These are phyloP conservation scores for Xenopus laevis DNA, from an alignment of 2,113 vertebrate species.

Conservation along the genomic window DNA sequence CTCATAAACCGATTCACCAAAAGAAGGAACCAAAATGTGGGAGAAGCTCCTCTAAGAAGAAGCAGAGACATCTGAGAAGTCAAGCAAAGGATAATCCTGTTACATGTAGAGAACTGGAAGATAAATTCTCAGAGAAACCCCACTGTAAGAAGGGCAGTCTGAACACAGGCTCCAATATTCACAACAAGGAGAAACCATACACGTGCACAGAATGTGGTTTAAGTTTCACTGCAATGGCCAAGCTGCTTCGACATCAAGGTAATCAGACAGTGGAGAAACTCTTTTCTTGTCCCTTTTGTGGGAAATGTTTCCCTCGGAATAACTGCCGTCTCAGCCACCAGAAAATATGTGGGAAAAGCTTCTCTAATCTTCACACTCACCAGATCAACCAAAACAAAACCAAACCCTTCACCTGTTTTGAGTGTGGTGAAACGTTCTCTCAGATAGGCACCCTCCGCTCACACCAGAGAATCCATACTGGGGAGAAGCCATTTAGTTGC, in stretches of 20 bases:
- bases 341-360: not conserved
- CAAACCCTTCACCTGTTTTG: too few relatives aligned
- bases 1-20: constrained; percentile 52
- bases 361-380: not conserved
- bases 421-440: not conserved
- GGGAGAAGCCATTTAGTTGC: constrained; percentile 58
- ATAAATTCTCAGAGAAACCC: too few relatives aligned
- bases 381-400: too few relatives aligned
- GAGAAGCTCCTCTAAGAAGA: too few relatives aligned
- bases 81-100: constrained; percentile 52
- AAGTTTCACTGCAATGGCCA: constrained; percentile 54
- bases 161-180: too few relatives aligned
- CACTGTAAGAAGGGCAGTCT: too few relatives aligned
- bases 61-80: too few relatives aligned
- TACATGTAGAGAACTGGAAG: constrained; percentile 45
- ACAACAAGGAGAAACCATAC: constrained; percentile 37
- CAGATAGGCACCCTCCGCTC: too few relatives aligned
- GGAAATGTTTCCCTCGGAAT: not conserved
- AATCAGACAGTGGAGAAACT: constrained; percentile 14
- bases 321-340: too few relatives aligned
- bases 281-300: constrained; percentile 6
- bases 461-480: constrained; percentile 47
- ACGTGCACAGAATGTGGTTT: constrained; percentile 50
- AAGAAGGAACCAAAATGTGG: too few relatives aligned
- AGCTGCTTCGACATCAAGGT: constrained; percentile 31